Percentiles rank a stretch among this genome's conserved stretches.
Conservation (phyloP, 1,140 invertebrate genomes). For the Trichonephila clavata region DNA sequence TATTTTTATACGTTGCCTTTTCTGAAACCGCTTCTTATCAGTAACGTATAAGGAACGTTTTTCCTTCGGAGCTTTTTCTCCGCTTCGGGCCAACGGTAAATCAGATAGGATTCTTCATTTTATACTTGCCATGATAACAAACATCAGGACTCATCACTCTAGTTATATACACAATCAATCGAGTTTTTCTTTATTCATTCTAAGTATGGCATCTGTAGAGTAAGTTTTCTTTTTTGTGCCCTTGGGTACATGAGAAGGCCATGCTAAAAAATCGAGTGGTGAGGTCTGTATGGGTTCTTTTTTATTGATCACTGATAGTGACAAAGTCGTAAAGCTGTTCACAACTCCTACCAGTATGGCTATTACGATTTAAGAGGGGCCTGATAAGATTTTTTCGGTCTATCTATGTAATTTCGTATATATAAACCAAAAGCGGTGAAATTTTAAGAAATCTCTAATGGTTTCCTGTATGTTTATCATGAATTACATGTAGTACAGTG, state of each 20-base stretch:
- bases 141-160: slow-evolving; percentile 3
- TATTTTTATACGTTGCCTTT: neutral
- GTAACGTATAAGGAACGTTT: neutral
- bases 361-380: neutral
- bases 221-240: neutral
- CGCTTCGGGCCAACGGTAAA: neutral
- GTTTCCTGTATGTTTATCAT: neutral
- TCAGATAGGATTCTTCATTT: slow-evolving; percentile 21
- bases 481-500: neutral
- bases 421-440: neutral
- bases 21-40: neutral
- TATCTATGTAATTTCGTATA: neutral
- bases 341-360: slow-evolving; percentile 3
- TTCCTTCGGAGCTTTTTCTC: neutral
- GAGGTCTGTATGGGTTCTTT: neutral
- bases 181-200: neutral
- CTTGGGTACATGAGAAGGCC: neutral
- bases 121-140: neutral
- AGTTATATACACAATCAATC: slow-evolving; percentile 35
- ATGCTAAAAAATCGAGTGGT: neutral
- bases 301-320: slow-evolving; percentile 43
- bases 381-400: slow-evolving; percentile 2
- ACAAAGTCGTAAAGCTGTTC: slow-evolving; percentile 13
- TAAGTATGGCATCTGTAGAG: neutral
- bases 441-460: neutral